phyloP scores from a whole-genome alignment of 2,113 vertebrate species.

The Potamarius usumacintae region DNA sequence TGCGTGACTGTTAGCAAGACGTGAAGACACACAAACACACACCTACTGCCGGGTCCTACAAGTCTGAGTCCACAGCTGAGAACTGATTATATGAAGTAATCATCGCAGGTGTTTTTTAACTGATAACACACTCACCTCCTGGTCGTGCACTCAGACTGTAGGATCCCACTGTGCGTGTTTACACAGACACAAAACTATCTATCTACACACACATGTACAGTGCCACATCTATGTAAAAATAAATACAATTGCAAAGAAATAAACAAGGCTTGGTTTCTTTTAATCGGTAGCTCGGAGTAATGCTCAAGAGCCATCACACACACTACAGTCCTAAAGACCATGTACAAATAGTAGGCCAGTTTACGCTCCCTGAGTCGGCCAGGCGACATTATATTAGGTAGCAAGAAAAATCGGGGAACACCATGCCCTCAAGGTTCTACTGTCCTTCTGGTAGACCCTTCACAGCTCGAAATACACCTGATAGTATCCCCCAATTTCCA shows the following conservation, averaged over 20 bases:
- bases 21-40: constrained; percentile 56
- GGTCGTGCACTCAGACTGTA: neutral
- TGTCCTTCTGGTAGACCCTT: neutral
- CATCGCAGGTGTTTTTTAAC: neutral
- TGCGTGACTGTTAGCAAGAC: constrained; percentile 68
- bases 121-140: neutral
- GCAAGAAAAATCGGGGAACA: neutral
- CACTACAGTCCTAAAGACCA: neutral
- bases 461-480: neutral
- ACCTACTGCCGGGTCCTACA: constrained; percentile 12
- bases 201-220: neutral
- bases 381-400: neutral
- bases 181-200: neutral
- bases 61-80: neutral
- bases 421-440: neutral
- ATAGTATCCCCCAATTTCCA: neutral
- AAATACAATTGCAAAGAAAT: neutral
- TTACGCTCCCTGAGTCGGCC: neutral
- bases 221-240: neutral
- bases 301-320: neutral
- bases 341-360: neutral
- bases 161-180: neutral
- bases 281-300: neutral
- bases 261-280: neutral
- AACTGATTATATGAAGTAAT: neutral